Base-by-base conservation (phyloP, 1,140 invertebrate genomes). In the Diachasma alloeum region DNA sequence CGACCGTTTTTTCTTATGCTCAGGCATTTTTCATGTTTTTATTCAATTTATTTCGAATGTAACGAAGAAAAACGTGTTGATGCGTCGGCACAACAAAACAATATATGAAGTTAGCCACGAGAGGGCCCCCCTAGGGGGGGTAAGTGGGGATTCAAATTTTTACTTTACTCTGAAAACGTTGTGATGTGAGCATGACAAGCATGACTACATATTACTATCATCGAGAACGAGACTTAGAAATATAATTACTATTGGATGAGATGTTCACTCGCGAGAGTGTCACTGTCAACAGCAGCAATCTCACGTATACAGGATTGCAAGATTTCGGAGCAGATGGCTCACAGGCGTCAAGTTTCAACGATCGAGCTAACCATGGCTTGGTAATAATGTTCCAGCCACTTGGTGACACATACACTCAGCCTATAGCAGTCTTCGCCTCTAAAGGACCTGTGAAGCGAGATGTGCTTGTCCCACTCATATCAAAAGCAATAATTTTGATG, bases 201-300 rank as follows among this genome's bases (percentile, higher is more conserved):
- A 72, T 72, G 70, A 72, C 70, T 72, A 72, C 46, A 72, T 72
- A 24, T 72, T 24, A 72, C 42, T 72, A 72, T 72, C 70, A 72
- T 72, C 70, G 70, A 72, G 70, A 72, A 72, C 70, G 46, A 72
- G 46, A 72, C 46, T 72, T 72, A 10, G 46, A 22, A 72, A 72
- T 72, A 72, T 72, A 72, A n/a, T n/a, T 81, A 11, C 36, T 81
- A 6, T 24, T 79, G 0, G 79, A 81, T 74, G 79, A 81, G 68
- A 79, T 81, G 0, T 13, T 44, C 10, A 17, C 39, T 13, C 53
- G 79, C 6, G 76, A 80, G 74, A 80, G 79, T 71, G 13, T 78
- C 10, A 36, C 6, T 15, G 79, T 80, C 4, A 24, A 67, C 42
- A 53, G 76, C 1, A 42, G 19, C 74, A 48, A 22, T 10, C 42